Base-by-base conservation (phyloP, 2,113 vertebrate genomes). In the Ophthalmotilapia sp. region DNA sequence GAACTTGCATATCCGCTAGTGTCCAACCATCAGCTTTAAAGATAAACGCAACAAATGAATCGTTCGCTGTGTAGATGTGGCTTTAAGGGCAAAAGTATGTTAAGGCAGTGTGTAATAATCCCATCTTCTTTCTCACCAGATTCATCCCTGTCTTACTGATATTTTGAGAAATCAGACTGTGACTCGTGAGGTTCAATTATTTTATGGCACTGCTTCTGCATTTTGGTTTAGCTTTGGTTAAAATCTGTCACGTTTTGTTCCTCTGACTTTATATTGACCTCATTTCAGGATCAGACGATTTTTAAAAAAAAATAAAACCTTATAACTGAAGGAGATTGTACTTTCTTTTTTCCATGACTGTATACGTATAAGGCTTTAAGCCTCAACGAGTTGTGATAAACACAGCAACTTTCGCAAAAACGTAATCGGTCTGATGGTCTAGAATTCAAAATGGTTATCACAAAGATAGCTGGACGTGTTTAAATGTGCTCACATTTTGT, bases 351-450 rank as follows among this genome's bases (percentile, higher is more conserved):
- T 26, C 40, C 3, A 17, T 73, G 40, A 29, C 40, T 47, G 14
- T 45, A 47, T 29, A 73, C 0, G 2, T 26, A 26, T 47, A 73
- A 49, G 0, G 2, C 15, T 49, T 77, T 31, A 77, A 31, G 42
- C 15, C 14, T 77, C 26, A 77, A 49, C 2, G 2, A 51, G 10
- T 13, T 77, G 10, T 77, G 45, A 49, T 29, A 77, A 77, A 51
- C 6, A 49, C 0, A 2, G 26, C 1, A 33, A 51, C 45, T 2
- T 77, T 77, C 0, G 10, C 9, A 4, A 77, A 77, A 49, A 68
- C 1, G 2, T 29, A 0, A 49, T 49, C 4, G 2, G 23, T 49
- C 42, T 19, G 3, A 75, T 75, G 42, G 23, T 77, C 15, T 77
- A 75, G 42, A 29, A 75, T 75, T 29, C 42, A 45, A 45, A 75